Evolutionary conservation across 1,140 invertebrate species (phyloP), one percentile per base, ranked within the genome.

Genomic region (Sipha flava): DNA sequence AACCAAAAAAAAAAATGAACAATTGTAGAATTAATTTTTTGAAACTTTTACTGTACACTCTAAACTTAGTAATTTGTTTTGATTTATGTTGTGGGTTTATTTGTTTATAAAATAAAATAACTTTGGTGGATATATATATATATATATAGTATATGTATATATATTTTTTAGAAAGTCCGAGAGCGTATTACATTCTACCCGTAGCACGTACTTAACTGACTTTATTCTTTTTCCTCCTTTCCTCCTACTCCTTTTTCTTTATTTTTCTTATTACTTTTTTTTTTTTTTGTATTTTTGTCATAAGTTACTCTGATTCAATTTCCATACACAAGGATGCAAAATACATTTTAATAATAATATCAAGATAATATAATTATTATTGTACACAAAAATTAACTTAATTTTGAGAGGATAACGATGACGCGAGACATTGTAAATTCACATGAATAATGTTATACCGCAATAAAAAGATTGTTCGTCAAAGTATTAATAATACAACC

Each of bases 51-150:
- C 40, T 43, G 64, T 43, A 43, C 21, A 23, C 37, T 16, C 40
- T 43, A 43, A 68, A 68, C 37, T 43, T 68, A 23, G 4, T 68
- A 68, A 68, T 68, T 68, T 68, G 37, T 68, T 68, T 68, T 68
- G 64, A 68, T 68, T 68, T 68, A 68, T 68, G n/a, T n/a, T n/a
- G 64, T 43, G 21, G 21, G 12, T 68, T 43, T 68, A 37, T 64
- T 64, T 37, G n/a, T n/a, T 21, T 14, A 31, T 23, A 2, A 16
- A 21, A 21, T 40, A 16, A 62, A 34, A 21, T 21, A 66, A 66
- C n/a, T n/a, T n/a, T n/a, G n/a, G n/a, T n/a, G 9, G 6, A 31
- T 34, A 4, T 7, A 21, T 29, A 34, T 43, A 43, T 43, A 10
- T 1, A 43, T 43, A 43, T 43, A 43, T 43, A 6, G 14, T 43